Conservation (phyloP, 2,113 vertebrate species). For the Chauna torquata region DNA sequence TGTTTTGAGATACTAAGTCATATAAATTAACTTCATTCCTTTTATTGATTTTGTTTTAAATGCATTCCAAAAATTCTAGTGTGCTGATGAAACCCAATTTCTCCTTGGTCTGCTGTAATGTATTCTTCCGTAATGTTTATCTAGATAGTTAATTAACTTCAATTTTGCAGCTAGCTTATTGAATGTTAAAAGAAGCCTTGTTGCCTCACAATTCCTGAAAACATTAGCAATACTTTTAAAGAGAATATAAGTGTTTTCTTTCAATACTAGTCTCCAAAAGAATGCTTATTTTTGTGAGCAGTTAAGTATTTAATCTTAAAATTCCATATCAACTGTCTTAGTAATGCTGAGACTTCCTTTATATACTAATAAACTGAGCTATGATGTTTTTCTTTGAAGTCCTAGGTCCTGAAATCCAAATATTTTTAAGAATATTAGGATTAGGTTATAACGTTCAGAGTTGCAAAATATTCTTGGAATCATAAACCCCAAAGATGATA, state of each 20-base stretch:
- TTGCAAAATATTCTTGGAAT: neutral
- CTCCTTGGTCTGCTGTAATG: neutral
- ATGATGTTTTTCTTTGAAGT: neutral
- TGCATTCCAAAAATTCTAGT: conserved; percentile 4
- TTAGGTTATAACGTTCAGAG: neutral
- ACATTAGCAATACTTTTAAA: neutral
- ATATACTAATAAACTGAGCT: neutral
- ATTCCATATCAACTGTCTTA: neutral
- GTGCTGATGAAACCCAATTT: neutral
- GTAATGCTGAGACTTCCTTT: neutral
- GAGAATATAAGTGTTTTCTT: neutral
- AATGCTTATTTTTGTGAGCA: neutral
- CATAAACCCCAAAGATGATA: neutral
- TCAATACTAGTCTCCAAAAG: neutral
- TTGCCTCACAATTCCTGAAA: neutral
- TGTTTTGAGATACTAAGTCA: neutral
- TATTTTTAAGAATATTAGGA: neutral
- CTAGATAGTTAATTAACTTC: neutral
- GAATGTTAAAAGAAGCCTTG: neutral
- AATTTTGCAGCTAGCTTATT: neutral
- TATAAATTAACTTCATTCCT: neutral
- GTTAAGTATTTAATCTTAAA: neutral
- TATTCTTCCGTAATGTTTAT: neutral
- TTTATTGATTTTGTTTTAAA: neutral
- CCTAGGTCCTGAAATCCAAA: neutral